Evolutionary conservation across 2,888 invertebrate genomes (phyloP).

Genomic region (Geotrupes spiniger): DNA sequence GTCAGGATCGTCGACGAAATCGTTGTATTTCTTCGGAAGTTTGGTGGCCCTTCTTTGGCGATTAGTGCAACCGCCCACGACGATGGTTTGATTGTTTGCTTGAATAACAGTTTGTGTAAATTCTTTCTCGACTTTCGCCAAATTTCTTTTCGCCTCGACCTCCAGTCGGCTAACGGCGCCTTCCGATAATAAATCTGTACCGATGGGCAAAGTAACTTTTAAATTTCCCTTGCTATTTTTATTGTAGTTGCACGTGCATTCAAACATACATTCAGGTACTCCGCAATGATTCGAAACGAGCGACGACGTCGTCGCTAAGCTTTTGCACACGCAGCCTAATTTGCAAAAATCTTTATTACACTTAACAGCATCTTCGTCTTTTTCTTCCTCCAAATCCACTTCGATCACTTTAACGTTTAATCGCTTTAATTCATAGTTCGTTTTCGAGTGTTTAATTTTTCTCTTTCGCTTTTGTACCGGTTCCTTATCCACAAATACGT

Average conservation of each 20-base stretch:
- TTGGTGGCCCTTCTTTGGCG: conserved; percentile 58
- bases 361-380: conserved; percentile 31
- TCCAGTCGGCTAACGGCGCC: conserved; percentile 48
- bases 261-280: conserved; percentile 59
- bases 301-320: conserved; percentile 51
- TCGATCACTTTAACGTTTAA: conserved; percentile 67
- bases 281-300: conserved; percentile 58
- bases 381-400: conserved; percentile 43
- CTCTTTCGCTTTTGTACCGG: conserved; percentile 14
- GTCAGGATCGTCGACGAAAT: conserved; percentile 49
- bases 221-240: conserved; percentile 28
- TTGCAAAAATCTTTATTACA: conserved; percentile 59
- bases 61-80: conserved; percentile 56
- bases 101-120: conserved; percentile 70
- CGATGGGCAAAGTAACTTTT: conserved; percentile 37
- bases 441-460: conserved; percentile 23
- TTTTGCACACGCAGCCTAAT: conserved; percentile 67
- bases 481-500: conserved; percentile 10
- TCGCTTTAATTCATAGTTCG: conserved; percentile 55
- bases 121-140: conserved; percentile 68
- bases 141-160: conserved; percentile 53
- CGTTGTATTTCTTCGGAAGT: conserved; percentile 60
- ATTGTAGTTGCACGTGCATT: conserved; percentile 51
- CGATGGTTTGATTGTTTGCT: conserved; percentile 62
- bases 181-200: conserved; percentile 40